Percentiles rank a stretch among this genome's conserved stretches.
These are phyloP conservation scores for Drosophila silvestris DNA, from an alignment of 2,888 invertebrate species.

Conservation along the genomic window DNA sequence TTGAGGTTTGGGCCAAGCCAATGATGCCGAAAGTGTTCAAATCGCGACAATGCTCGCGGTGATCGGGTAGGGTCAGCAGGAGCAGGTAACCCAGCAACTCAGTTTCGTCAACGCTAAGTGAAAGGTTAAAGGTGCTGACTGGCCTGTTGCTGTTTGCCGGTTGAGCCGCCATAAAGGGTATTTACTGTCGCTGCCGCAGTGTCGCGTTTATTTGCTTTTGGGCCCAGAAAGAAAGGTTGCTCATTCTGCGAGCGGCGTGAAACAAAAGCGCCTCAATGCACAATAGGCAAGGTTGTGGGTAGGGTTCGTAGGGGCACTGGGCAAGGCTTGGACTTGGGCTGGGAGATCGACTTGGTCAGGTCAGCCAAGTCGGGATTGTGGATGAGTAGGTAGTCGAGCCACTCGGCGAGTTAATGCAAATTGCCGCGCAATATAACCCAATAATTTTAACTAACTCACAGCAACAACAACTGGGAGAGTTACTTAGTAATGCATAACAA, in stretches of 20 bases:
- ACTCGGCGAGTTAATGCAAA: constrained; percentile 78
- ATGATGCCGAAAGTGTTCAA: constrained; percentile 70
- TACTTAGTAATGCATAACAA: constrained; percentile 78
- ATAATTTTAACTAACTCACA: constrained; percentile 76
- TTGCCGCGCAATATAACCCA: constrained; percentile 83
- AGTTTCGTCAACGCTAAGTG: constrained; percentile 46
- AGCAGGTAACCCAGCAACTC: constrained; percentile 33
- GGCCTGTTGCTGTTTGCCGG: constrained; percentile 18
- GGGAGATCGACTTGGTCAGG: constrained; percentile 42
- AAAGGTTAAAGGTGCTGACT: constrained; percentile 47
- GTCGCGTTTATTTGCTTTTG: constrained; percentile 66
- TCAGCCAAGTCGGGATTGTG: constrained; percentile 13
- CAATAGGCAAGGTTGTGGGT: constrained; percentile 81
- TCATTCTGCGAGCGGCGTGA: constrained; percentile 38
- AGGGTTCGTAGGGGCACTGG: constrained; percentile 46
- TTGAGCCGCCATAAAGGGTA: constrained; percentile 73
- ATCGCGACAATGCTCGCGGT: constrained; percentile 35
- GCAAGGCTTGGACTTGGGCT: constrained; percentile 76
- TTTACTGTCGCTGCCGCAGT: constrained; percentile 80
- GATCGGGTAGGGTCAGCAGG: constrained; percentile 49
- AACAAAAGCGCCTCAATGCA: constrained; percentile 66
- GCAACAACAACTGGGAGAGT: constrained; percentile 39
- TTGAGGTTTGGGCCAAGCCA: constrained; percentile 40
- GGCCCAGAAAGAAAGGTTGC: constrained; percentile 41
- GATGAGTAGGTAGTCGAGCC: constrained; percentile 29